A percentile compares a stretch with the other conserved stretches of the same genome.
These are phyloP conservation scores for Lamproptera curius DNA, from an alignment of 2,888 invertebrate genomes.

Conservation along the genomic window DNA sequence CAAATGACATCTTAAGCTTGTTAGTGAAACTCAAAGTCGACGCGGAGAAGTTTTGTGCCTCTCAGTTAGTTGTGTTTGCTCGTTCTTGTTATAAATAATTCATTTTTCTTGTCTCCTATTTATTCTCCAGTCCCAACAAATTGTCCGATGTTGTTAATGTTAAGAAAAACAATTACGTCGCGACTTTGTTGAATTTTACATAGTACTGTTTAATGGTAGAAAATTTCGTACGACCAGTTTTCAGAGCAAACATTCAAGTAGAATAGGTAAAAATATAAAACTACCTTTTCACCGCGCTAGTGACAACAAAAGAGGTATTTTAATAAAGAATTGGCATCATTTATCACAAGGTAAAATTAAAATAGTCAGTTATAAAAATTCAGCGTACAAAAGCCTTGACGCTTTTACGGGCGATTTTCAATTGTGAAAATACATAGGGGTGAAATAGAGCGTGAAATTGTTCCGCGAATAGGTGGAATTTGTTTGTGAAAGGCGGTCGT, in stretches of 20 bases:
- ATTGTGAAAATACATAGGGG: constrained; percentile 61
- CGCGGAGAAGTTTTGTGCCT: constrained; percentile 28
- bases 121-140: constrained; percentile 12
- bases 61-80: constrained; percentile 25
- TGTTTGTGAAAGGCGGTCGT: constrained; percentile 61
- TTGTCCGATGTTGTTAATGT: constrained; percentile 10
- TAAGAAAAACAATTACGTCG: no score
- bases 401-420: constrained; percentile 58
- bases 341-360: constrained; percentile 53
- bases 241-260: no score
- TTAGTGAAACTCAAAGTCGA: constrained; percentile 29
- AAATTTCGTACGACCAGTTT: no score
- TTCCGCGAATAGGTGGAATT: constrained; percentile 61
- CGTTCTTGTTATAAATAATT: constrained; percentile 22
- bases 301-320: constrained; percentile 45
- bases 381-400: constrained; percentile 50
- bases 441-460: constrained; percentile 75
- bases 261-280: no score
- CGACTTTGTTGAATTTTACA: no score
- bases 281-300: no score
- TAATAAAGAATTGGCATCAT: constrained; percentile 58
- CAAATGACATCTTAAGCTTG: constrained; percentile 35
- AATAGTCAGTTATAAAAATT: constrained; percentile 59
- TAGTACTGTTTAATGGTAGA: no score
- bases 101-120: constrained; percentile 21